These are phyloP conservation scores for mouse (Mus musculus) DNA, from an alignment of 2,113 vertebrate genomes.

Conservation along the genomic window GRCm39 chr17:52231501-52232000, in stretches of 20 bases:
- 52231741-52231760: not conserved
- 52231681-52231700: constrained; percentile 26
- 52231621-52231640: not conserved
- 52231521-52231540: not conserved
- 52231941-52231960: not conserved
- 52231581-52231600: not conserved
- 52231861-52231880: not conserved
- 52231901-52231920: not conserved
- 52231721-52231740: not conserved
- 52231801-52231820: not conserved
- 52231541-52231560: not conserved
- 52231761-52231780: no score
- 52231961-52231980: not conserved
- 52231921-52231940: not conserved
- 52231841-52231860: not conserved
- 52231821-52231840: not conserved
- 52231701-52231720: constrained; percentile 22
- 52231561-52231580: not conserved
- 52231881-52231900: not conserved
- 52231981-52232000: no score
- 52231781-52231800: not conserved
- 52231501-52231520: not conserved
- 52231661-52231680: not conserved
- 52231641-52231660: not conserved
- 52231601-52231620: not conserved